phyloP scores from a whole-genome alignment of 2,797 vertebrate species.

The Lagodon rhomboides region DNA sequence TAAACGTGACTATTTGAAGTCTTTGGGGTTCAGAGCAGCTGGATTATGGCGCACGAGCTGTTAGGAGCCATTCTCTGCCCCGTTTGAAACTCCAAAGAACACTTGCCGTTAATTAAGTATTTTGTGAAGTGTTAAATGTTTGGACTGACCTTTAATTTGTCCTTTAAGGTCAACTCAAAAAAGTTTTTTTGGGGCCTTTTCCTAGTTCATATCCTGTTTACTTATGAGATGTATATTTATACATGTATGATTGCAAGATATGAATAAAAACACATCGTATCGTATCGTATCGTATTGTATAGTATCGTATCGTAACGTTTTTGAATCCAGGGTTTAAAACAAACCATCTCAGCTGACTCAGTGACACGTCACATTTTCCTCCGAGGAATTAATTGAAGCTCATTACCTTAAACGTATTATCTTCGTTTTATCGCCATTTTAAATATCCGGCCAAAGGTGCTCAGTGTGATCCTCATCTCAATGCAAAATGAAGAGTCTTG shows the following conservation, averaged over 20 bases:
- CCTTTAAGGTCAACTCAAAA: constrained; percentile 28
- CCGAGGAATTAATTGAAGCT: constrained; percentile 1
- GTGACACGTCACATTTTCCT: constrained; percentile 3
- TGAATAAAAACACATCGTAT: no score
- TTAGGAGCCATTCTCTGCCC: constrained; percentile 42
- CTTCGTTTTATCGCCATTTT: constrained; percentile 35
- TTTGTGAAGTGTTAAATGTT: constrained; percentile 56
- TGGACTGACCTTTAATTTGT: constrained; percentile 52
- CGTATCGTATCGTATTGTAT: no score
- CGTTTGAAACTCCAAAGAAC: constrained; percentile 43
- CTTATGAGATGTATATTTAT: no score
- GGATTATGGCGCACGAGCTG: constrained; percentile 40
- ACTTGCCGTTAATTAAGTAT: constrained; percentile 48
- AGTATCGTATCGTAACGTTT: no score
- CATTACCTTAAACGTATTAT: constrained; percentile 27
- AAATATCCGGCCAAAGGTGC: constrained; percentile 21
- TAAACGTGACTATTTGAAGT: constrained; percentile 22
- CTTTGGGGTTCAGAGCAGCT: constrained; percentile 39
- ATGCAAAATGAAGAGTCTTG: constrained; percentile 37
- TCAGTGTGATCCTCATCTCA: constrained; percentile 27
- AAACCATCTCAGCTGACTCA: constrained; percentile 2
- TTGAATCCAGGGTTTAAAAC: constrained; percentile 13
- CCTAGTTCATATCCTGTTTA: no score
- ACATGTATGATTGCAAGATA: no score
- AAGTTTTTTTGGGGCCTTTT: no score